These are phyloP conservation scores for Erebia epiphron DNA, from an alignment of 2,888 invertebrate genomes.

Conservation along the genomic window DNA sequence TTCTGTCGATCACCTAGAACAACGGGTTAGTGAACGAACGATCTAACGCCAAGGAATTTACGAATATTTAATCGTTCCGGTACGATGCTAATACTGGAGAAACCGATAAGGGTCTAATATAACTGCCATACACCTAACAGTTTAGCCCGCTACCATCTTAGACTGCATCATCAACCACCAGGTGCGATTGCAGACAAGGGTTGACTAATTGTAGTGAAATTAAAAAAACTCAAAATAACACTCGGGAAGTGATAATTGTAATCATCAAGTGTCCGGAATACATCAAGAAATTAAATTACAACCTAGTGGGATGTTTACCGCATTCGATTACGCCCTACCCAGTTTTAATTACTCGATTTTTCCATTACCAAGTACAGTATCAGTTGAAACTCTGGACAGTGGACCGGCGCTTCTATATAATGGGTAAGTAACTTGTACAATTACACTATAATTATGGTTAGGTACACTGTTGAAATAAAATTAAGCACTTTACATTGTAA, in stretches of 20 bases:
- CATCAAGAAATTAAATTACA: slow-evolving; percentile 17
- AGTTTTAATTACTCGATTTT: slow-evolving; percentile 37
- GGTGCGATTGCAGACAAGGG: no score
- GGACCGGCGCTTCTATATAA: slow-evolving; percentile 24
- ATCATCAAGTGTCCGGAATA: slow-evolving; percentile 8
- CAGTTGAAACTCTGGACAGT: slow-evolving; percentile 22
- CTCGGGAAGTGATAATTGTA: not conserved
- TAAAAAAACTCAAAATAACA: not conserved
- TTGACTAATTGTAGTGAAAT: no score
- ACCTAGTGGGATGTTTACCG: slow-evolving; percentile 25
- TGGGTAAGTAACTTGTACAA: slow-evolving; percentile 20
- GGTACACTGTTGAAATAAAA: slow-evolving; percentile 4
- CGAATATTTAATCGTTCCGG: no score
- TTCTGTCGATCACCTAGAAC: no score
- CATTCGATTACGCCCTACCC: slow-evolving; percentile 32
- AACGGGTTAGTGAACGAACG: no score
- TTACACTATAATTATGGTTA: not conserved
- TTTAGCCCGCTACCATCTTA: no score
- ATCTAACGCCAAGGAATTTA: not conserved
- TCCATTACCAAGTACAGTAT: slow-evolving; percentile 33
- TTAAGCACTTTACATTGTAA: slow-evolving; percentile 6
- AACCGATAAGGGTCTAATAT: no score
- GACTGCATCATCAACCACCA: no score
- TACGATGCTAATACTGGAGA: no score
- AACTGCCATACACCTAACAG: no score